Evolutionary conservation across 2,113 vertebrate genomes (phyloP).

Genomic region (Trochalopteron elliotii): DNA sequence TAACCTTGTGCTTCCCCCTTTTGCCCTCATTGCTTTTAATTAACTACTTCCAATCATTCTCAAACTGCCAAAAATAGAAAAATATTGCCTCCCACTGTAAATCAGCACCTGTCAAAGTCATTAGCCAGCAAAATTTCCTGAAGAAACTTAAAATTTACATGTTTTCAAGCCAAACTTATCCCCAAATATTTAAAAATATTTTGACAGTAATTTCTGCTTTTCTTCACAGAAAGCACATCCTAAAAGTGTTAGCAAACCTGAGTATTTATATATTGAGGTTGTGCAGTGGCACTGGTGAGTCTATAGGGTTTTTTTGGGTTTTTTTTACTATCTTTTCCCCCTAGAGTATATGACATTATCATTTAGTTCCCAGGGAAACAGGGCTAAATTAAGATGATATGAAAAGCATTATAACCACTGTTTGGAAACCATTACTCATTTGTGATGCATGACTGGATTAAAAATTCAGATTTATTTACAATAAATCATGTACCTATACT

Average conservation of each 20-base stretch:
- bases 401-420: background rate
- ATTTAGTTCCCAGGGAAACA: background rate
- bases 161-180: background rate
- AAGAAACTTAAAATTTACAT: background rate
- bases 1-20: background rate
- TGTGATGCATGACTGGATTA: background rate
- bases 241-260: background rate
- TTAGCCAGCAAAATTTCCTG: background rate
- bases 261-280: background rate
- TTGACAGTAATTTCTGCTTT: background rate
- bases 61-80: background rate
- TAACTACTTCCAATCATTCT: background rate
- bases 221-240: background rate
- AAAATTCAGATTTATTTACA: background rate
- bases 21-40: background rate
- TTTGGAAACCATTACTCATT: background rate
- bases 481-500: background rate
- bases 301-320: background rate
- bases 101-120: background rate
- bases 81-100: background rate
- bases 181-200: background rate
- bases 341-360: background rate
- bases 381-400: background rate
- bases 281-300: fast-evolving
- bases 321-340: too few species aligned